phyloP scores from a whole-genome alignment of 2,888 invertebrate species.

The Sphaerophoria taeniata region DNA sequence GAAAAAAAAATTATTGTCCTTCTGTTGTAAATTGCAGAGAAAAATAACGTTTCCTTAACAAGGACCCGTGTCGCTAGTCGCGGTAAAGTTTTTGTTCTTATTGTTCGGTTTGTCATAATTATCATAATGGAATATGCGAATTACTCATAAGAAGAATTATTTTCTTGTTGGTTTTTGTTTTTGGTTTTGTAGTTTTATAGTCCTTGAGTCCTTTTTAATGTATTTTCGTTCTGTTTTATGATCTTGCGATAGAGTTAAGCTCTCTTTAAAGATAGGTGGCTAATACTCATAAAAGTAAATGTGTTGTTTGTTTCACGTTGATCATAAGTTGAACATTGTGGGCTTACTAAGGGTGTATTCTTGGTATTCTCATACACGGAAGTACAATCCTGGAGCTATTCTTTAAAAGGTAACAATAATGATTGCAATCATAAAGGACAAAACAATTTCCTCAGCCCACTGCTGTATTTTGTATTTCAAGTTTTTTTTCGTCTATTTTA shows the following conservation, averaged over 20 bases:
- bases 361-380: slow-evolving; percentile 46
- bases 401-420: slow-evolving; percentile 64
- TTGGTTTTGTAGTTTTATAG: neutral
- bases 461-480: slow-evolving; percentile 32
- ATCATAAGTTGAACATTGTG: slow-evolving; percentile 60
- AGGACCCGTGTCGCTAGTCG: no score
- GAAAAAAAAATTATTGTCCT: slow-evolving; percentile 39
- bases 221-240: slow-evolving; percentile 30
- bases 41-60: slow-evolving; percentile 2
- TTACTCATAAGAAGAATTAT: slow-evolving; percentile 64
- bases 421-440: slow-evolving; percentile 71
- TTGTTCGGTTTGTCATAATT: slow-evolving; percentile 56
- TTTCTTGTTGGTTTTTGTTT: slow-evolving; percentile 17
- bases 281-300: slow-evolving; percentile 55
- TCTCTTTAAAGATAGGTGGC: slow-evolving; percentile 17
- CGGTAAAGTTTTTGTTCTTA: slow-evolving; percentile 39
- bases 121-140: slow-evolving; percentile 73
- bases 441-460: slow-evolving; percentile 42
- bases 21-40: slow-evolving; percentile 30
- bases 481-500: slow-evolving; percentile 12
- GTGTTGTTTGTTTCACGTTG: slow-evolving; percentile 37
- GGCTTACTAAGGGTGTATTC: no score
- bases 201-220: slow-evolving; percentile 52
- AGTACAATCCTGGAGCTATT: slow-evolving; percentile 39
- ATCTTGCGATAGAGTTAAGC: slow-evolving; percentile 45